These are phyloP conservation scores for Clarias laeviceps DNA, from an alignment of 2,797 vertebrate genomes.

Conservation along the genomic window DNA sequence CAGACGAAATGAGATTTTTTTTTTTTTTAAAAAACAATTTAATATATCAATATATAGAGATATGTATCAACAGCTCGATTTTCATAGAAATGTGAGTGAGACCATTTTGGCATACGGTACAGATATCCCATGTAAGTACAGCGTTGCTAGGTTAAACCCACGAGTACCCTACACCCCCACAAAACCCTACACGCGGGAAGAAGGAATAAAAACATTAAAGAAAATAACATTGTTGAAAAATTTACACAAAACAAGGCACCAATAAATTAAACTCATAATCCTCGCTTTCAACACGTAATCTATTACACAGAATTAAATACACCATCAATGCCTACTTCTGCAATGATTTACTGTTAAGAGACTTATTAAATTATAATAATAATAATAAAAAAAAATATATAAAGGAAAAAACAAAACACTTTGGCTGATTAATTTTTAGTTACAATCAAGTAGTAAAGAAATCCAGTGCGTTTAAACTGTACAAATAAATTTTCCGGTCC, in stretches of 20 bases:
- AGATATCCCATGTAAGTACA: constrained; percentile 82
- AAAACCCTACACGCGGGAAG: constrained; percentile 54
- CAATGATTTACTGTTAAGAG: constrained; percentile 74
- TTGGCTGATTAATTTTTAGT: constrained; percentile 85
- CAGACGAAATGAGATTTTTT: constrained; percentile 37
- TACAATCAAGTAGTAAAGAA: constrained; percentile 88
- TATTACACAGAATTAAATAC: constrained; percentile 78
- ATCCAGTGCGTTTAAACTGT: constrained; percentile 78
- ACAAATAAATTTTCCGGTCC: constrained; percentile 81
- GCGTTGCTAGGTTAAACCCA: constrained; percentile 68
- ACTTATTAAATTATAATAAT: constrained; percentile 58
- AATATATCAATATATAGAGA: constrained; percentile 88
- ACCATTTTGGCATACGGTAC: constrained; percentile 86
- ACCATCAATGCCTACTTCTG: constrained; percentile 71
- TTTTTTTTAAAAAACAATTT: constrained; percentile 72
- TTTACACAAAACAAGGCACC: constrained; percentile 82
- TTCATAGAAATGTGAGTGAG: constrained; percentile 85
- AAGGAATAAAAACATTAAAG: constrained; percentile 57
- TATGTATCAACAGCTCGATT: constrained; percentile 84
- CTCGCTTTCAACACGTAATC: constrained; percentile 65
- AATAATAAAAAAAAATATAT: constrained; percentile 50
- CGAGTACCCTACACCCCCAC: constrained; percentile 36
- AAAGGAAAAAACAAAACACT: constrained; percentile 73
- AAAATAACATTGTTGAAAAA: constrained; percentile 62
- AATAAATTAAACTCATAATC: constrained; percentile 82